These are phyloP conservation scores for Sparidentex hasta DNA, from an alignment of 2,797 vertebrate genomes.

Conservation along the genomic window DNA sequence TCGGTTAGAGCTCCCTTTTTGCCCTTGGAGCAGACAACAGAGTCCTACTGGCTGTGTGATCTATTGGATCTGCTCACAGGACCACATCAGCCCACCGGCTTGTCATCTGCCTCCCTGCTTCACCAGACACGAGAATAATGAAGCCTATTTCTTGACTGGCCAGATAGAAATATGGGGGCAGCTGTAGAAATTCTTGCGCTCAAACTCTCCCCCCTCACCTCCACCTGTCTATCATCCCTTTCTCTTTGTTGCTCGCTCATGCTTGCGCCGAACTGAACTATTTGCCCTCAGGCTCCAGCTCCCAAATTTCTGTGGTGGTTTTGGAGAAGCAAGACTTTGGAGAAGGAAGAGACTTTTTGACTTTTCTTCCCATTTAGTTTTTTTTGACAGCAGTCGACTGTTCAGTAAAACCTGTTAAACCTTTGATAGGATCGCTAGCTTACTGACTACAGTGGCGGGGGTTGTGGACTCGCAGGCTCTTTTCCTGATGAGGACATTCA, in stretches of 20 bases:
- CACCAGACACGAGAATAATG: conserved; percentile 4
- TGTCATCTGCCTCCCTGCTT: conserved; percentile 27
- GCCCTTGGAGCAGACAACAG: conserved; percentile 31
- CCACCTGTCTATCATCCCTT: not conserved
- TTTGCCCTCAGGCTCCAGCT: conserved; percentile 8
- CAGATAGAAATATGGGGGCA: conserved; percentile 14
- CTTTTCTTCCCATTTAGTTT: conserved; percentile 5
- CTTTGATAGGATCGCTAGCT: not conserved
- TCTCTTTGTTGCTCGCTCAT: not conserved
- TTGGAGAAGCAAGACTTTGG: not conserved
- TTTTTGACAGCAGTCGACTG: not conserved
- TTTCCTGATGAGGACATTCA: not conserved
- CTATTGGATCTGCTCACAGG: conserved; percentile 10
- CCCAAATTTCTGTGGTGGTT: conserved; percentile 2
- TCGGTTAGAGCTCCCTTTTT: conserved; percentile 22
- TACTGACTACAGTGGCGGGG: not conserved
- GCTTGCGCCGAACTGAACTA: not conserved
- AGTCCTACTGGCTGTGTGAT: conserved; percentile 29
- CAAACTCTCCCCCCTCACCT: not conserved
- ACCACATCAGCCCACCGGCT: conserved; percentile 25
- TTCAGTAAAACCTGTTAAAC: not conserved
- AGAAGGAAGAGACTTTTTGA: not conserved
- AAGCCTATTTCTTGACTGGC: conserved; percentile 19
- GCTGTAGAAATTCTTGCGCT: conserved; percentile 5
- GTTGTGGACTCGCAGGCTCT: too few species aligned